Conservation (phyloP, 1,140 invertebrate genomes). For the Phymastichus coffea region DNA sequence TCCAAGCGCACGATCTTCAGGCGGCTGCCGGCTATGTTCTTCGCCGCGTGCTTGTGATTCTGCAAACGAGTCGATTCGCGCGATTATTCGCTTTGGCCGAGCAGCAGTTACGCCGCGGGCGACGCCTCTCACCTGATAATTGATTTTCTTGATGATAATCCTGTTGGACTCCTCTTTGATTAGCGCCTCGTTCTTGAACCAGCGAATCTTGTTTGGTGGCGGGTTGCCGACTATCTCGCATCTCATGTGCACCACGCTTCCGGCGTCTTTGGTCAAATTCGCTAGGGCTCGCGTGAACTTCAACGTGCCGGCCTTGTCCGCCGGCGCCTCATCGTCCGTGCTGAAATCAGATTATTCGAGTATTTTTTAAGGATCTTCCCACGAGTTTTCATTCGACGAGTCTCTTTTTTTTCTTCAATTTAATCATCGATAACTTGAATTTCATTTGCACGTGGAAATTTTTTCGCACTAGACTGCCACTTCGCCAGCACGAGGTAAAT, state of each 20-base stretch:
- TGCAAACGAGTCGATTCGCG: conserved; percentile 11
- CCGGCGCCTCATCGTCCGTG: conserved; percentile 34
- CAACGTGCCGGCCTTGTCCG: conserved; percentile 44
- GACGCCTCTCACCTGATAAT: conserved; percentile 34
- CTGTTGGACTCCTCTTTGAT: conserved; percentile 58
- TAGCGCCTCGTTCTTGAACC: conserved; percentile 69
- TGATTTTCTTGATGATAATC: conserved; percentile 55
- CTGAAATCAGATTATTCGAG: conserved; percentile 32
- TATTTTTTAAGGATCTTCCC: too few species aligned
- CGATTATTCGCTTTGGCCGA: too few species aligned
- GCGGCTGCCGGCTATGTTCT: conserved; percentile 40
- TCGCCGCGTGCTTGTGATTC: conserved; percentile 40
- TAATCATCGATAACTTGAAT: too few species aligned
- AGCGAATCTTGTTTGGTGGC: conserved; percentile 62
- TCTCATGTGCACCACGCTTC: conserved; percentile 62
- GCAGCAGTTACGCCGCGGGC: neutral
- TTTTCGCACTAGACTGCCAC: too few species aligned
- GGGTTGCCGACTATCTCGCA: conserved; percentile 71
- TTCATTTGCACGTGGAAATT: too few species aligned
- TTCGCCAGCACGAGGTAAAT: neutral
- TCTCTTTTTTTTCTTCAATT: too few species aligned
- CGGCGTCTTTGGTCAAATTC: conserved; percentile 66
- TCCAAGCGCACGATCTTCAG: conserved; percentile 65
- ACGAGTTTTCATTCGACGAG: too few species aligned
- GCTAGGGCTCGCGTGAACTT: conserved; percentile 53